A percentile compares a stretch with the other conserved stretches of the same genome.
Evolutionary conservation across 2,888 invertebrate genomes (phyloP).

Genomic region (Nyleta sp.): DNA sequence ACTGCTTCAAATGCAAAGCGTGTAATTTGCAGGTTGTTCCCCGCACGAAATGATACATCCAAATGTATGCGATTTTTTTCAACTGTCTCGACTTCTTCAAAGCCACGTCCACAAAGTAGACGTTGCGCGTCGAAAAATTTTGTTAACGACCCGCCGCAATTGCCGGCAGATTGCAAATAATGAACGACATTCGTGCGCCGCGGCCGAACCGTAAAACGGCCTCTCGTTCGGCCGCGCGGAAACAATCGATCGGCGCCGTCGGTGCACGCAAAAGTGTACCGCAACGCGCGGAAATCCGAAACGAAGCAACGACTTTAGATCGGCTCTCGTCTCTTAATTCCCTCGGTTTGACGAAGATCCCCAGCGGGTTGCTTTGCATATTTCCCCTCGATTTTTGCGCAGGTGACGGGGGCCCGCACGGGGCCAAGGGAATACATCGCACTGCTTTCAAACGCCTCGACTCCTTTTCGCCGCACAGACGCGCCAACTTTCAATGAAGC

Average conservation of each 20-base stretch:
- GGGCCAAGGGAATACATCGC: slow-evolving; percentile 68
- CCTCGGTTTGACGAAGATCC: slow-evolving; percentile 71
- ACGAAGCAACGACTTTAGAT: slow-evolving; percentile 50
- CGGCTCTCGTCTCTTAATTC: slow-evolving; percentile 71
- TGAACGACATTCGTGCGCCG: slow-evolving; percentile 3
- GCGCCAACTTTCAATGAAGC: slow-evolving; percentile 74
- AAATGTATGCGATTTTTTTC: slow-evolving; percentile 41
- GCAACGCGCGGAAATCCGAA: slow-evolving; percentile 10
- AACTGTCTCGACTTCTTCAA: slow-evolving; percentile 15
- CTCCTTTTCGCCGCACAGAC: slow-evolving; percentile 60
- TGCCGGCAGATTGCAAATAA: slow-evolving; percentile 28
- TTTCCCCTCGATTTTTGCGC: slow-evolving; percentile 74
- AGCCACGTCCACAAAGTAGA: slow-evolving; percentile 24
- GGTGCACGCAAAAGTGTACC: slow-evolving; percentile 6
- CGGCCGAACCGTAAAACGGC: no score
- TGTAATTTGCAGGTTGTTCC: slow-evolving; percentile 46
- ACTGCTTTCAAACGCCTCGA: slow-evolving; percentile 65
- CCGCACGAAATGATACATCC: slow-evolving; percentile 43
- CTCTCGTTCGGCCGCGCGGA: no score
- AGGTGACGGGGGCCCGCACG: slow-evolving; percentile 65
- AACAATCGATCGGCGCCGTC: not conserved
- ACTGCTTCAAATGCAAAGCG: slow-evolving; percentile 39
- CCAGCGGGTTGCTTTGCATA: slow-evolving; percentile 73
- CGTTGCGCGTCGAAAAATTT: slow-evolving; percentile 29
- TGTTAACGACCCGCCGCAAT: slow-evolving; percentile 18